A percentile compares a stretch with the other conserved stretches of the same genome.
Conservation (phyloP, 1,140 invertebrate species). For the Drosophila neocordata region DNA sequence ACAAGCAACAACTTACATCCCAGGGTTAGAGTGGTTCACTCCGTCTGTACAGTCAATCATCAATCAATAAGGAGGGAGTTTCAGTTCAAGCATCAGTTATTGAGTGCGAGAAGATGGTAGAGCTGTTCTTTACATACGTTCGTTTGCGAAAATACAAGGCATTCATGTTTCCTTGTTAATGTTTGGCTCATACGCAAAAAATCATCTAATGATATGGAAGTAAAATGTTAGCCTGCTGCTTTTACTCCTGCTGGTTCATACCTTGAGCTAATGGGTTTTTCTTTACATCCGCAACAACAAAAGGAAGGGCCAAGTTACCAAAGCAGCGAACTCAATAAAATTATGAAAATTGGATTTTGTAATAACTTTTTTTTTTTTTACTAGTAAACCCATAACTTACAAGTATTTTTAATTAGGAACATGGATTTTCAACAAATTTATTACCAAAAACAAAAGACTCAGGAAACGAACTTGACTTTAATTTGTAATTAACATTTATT, state of each 20-base stretch:
- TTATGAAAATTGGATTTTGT: not conserved
- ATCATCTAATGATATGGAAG: slow-evolving; percentile 14
- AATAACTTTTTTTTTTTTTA: not conserved
- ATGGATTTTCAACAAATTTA: slow-evolving; percentile 1
- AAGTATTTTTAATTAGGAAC: not conserved
- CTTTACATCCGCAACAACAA: slow-evolving; percentile 6
- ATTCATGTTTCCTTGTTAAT: slow-evolving; percentile 36
- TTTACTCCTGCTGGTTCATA: slow-evolving; percentile 11
- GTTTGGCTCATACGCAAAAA: slow-evolving; percentile 54
- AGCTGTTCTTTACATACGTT: slow-evolving; percentile 25
- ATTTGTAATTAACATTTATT: not conserved
- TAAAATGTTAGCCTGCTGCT: slow-evolving; percentile 1
- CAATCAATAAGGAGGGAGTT: slow-evolving; percentile 12
- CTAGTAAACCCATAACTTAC: not conserved
- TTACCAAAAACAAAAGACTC: slow-evolving; percentile 59
- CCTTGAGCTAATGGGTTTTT: slow-evolving; percentile 15
- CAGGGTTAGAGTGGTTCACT: slow-evolving; percentile 46
- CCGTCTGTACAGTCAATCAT: slow-evolving; percentile 68
- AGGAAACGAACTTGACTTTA: slow-evolving; percentile 42
- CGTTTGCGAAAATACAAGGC: slow-evolving; percentile 16
- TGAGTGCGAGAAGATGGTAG: slow-evolving; percentile 45
- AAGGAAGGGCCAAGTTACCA: not conserved
- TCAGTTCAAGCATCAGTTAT: slow-evolving; percentile 47
- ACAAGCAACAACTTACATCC: slow-evolving; percentile 57
- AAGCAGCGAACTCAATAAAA: not conserved